These are phyloP conservation scores for Notarius quadriscutis DNA, from an alignment of 2,113 vertebrate genomes.

Conservation along the genomic window DNA sequence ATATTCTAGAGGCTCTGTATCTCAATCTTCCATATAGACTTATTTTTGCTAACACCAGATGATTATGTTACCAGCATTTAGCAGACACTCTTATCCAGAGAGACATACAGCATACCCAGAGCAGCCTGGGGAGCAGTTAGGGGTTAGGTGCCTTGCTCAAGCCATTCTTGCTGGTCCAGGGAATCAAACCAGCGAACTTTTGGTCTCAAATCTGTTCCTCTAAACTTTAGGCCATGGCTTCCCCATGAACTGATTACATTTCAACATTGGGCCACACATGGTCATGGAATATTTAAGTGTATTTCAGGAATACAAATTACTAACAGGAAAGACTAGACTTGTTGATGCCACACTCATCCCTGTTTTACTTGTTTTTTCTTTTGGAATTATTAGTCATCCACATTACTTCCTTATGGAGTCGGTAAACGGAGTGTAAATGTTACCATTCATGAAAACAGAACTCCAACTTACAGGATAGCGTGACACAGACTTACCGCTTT, in stretches of 20 bases:
- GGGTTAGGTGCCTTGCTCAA: no score
- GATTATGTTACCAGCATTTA: no score
- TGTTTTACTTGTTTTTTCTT: not conserved
- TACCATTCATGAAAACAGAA: conserved; percentile 10
- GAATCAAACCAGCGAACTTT: no score
- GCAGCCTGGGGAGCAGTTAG: no score
- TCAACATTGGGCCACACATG: not conserved
- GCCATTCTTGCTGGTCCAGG: no score
- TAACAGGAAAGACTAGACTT: not conserved
- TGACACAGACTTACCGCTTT: not conserved
- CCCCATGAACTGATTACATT: not conserved
- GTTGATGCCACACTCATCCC: not conserved
- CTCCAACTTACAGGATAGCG: not conserved
- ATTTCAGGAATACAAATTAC: not conserved
- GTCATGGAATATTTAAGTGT: not conserved
- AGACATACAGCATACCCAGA: no score
- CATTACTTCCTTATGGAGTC: not conserved
- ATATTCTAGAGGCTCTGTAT: not conserved
- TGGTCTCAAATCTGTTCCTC: no score
- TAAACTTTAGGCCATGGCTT: no score
- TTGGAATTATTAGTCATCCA: not conserved
- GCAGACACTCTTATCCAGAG: no score
- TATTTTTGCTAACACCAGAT: not conserved
- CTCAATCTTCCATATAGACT: not conserved
- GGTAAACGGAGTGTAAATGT: not conserved